Conservation (phyloP, 2,113 vertebrate genomes). For the Chelonoidis abingdonii region DNA sequence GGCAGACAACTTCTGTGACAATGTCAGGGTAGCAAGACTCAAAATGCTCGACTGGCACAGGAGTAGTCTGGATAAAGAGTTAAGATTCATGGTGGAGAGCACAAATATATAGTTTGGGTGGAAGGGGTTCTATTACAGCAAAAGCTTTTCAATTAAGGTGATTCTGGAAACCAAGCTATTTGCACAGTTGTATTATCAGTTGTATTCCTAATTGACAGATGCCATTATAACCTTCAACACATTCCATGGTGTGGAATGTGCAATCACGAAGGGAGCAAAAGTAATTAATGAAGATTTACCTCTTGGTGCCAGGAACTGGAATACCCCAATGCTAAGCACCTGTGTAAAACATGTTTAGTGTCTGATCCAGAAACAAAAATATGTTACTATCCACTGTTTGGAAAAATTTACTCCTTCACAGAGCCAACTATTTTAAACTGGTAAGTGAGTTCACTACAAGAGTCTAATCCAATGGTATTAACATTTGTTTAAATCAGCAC, state of each 20-base stretch:
- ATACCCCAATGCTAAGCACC: constrained; percentile 38
- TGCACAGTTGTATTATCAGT: background rate
- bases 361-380: background rate
- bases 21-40: background rate
- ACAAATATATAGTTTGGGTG: background rate
- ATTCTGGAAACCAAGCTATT: constrained; percentile 20
- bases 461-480: background rate
- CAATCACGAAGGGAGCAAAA: background rate
- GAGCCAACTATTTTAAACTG: background rate
- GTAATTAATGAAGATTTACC: constrained; percentile 19
- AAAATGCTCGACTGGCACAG: background rate
- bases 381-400: background rate
- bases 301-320: background rate
- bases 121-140: background rate
- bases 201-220: background rate
- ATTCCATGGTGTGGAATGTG: background rate
- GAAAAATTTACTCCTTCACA: background rate
- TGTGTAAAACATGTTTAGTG: background rate
- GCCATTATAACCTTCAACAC: background rate
- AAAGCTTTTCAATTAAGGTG: background rate
- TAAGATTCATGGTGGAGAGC: background rate
- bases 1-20: background rate
- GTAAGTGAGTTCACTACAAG: constrained; percentile 13
- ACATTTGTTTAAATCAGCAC: constrained; percentile 38
- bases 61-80: background rate